A percentile compares a stretch with the other conserved stretches of the same genome.
These are phyloP conservation scores for Trematomus loennbergii DNA, from an alignment of 2,113 vertebrate species.

Conservation along the genomic window DNA sequence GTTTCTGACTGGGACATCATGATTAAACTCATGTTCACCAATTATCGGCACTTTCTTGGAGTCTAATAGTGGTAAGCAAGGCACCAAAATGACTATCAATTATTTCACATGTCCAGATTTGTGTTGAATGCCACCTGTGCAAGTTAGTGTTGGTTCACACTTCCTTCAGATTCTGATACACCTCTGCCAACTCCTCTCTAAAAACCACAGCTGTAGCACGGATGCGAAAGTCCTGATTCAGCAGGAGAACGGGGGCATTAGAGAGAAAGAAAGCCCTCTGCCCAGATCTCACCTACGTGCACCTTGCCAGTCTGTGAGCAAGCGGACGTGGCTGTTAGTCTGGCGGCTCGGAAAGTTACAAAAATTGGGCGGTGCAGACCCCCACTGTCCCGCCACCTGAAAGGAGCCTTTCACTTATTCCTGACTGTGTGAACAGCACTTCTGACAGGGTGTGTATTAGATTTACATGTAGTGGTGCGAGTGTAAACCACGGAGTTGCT, in stretches of 20 bases:
- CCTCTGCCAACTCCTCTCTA: neutral
- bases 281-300: slow-evolving; percentile 41
- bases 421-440: slow-evolving; percentile 38
- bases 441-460: neutral
- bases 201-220: neutral
- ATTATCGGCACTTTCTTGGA: neutral
- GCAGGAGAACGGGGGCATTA: slow-evolving; percentile 1
- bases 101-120: neutral
- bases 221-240: neutral
- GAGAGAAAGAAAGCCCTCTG: slow-evolving; percentile 26
- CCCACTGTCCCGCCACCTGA: slow-evolving; percentile 56
- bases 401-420: slow-evolving; percentile 69
- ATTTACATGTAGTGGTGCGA: slow-evolving; percentile 15
- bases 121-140: neutral
- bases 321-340: slow-evolving; percentile 57
- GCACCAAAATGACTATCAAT: neutral
- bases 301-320: slow-evolving; percentile 61
- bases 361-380: slow-evolving; percentile 48
- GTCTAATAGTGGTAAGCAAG: neutral
- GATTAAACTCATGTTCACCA: neutral
- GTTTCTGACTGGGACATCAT: neutral
- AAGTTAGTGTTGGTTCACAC: neutral
- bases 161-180: neutral
- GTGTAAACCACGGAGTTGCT: neutral
- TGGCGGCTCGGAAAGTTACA: slow-evolving; percentile 62